phyloP scores from a whole-genome alignment of 1,140 invertebrate genomes.

The Sminthurides bifidus region DNA sequence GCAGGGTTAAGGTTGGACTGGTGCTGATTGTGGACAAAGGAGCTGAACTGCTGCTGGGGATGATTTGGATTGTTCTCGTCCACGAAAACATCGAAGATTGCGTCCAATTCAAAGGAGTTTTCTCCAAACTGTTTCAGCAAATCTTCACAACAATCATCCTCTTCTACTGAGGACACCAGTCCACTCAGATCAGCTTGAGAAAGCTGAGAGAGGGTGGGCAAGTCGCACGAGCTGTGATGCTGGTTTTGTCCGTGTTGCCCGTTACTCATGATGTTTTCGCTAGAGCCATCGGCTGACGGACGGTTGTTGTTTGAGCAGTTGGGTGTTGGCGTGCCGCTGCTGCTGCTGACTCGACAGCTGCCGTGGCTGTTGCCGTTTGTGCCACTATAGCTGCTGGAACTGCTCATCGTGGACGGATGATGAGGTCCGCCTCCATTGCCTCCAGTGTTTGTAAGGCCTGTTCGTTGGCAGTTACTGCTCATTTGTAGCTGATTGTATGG shows the following conservation, averaged over 20 bases:
- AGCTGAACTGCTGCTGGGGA: conserved; percentile 10
- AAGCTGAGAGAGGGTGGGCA: conserved; percentile 42
- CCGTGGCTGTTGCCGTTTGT: not conserved
- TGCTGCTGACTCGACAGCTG: not conserved
- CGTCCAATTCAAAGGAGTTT: conserved; percentile 46
- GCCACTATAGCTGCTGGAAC: not conserved
- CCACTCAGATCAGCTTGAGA: conserved; percentile 54
- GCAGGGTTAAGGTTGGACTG: conserved; percentile 16
- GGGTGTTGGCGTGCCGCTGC: conserved; percentile 2
- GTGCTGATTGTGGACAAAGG: conserved; percentile 7
- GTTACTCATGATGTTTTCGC: too few relatives aligned
- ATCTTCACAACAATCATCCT: conserved; percentile 51
- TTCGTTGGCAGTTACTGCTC: not conserved
- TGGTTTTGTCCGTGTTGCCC: conserved; percentile 4
- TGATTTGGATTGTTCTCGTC: conserved; percentile 23
- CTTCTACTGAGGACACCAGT: conserved; percentile 42
- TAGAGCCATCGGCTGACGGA: not conserved
- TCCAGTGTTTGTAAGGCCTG: not conserved
- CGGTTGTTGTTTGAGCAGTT: not conserved
- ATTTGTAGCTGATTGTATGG: conserved; percentile 14
- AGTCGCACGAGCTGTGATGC: conserved; percentile 25
- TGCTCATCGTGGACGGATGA: not conserved
- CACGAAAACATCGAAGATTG: conserved; percentile 40
- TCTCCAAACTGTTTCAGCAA: conserved; percentile 57
- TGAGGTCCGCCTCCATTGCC: not conserved